These are phyloP conservation scores for Gari tellinella DNA, from an alignment of 2,888 invertebrate species.

Conservation along the genomic window DNA sequence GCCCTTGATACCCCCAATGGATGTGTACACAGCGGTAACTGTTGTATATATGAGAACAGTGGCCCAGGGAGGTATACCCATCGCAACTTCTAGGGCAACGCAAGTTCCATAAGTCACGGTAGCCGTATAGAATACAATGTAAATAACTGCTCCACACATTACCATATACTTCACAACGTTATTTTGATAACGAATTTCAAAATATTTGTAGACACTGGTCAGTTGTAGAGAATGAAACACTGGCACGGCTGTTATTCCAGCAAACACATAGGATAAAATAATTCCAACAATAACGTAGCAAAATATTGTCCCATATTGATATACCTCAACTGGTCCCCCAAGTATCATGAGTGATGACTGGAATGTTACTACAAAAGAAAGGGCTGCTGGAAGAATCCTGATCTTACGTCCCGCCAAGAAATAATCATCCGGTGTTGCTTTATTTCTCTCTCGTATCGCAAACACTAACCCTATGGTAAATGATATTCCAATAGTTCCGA, in stretches of 20 bases:
- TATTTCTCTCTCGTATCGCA: conserved; percentile 13
- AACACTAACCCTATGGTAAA: conserved; percentile 26
- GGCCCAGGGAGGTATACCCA: conserved; percentile 33
- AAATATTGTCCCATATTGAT: conserved; percentile 22
- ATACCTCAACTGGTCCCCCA: conserved; percentile 34
- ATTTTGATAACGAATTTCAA: conserved; percentile 20
- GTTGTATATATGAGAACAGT: conserved; percentile 23
- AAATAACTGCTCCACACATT: conserved; percentile 9
- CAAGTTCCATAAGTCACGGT: conserved; percentile 30
- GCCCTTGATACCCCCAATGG: conserved; percentile 37
- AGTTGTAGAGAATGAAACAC: conserved; percentile 31
- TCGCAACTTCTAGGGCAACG: conserved; percentile 31
- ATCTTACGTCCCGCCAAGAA: conserved; percentile 26
- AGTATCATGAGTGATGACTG: conserved; percentile 28
- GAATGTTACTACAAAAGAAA: conserved; percentile 34
- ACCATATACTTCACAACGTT: conserved; percentile 28
- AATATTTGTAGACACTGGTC: conserved; percentile 42
- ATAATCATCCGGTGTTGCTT: conserved; percentile 24
- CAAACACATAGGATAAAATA: conserved; percentile 14
- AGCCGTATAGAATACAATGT: conserved; percentile 39
- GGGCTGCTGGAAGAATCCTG: conserved; percentile 12
- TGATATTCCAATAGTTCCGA: conserved; percentile 14
- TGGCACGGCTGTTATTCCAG: conserved; percentile 21
- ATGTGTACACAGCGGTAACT: conserved; percentile 28
- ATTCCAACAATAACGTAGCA: conserved; percentile 11